A percentile compares a stretch with the other conserved stretches of the same genome.
phyloP scores from a whole-genome alignment of 2,797 vertebrate species.

The Mus spretus region DNA sequence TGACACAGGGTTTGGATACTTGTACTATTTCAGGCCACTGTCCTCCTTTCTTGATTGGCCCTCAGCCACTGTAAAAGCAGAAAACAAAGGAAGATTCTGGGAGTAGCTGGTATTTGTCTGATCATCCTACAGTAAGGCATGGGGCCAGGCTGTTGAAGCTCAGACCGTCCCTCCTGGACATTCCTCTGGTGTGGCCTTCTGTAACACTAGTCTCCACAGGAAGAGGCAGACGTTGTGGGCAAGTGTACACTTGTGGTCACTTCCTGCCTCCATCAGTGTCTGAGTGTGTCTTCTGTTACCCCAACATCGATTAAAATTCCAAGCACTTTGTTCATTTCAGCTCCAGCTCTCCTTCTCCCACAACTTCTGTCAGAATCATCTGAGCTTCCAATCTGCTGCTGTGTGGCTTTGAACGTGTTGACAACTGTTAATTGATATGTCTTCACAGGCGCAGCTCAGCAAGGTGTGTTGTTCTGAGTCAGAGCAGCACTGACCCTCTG shows the following conservation, averaged over 20 bases:
- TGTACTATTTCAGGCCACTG: neutral
- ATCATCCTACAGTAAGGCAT: too few relatives aligned
- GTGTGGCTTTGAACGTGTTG: neutral
- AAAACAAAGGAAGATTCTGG: neutral
- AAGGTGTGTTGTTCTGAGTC: neutral
- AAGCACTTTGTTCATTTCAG: neutral
- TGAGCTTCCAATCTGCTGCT: neutral
- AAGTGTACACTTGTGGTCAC: neutral
- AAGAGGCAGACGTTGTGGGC: neutral
- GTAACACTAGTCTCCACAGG: neutral
- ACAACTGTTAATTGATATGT: too few relatives aligned
- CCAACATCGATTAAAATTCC: neutral
- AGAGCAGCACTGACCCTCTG: too few relatives aligned
- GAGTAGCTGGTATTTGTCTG: neutral
- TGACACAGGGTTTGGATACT: neutral
- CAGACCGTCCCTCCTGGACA: neutral
- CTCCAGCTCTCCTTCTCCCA: neutral
- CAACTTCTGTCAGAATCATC: neutral
- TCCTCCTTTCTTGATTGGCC: neutral
- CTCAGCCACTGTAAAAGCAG: neutral
- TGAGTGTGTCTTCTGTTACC: neutral
- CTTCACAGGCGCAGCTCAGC: neutral
- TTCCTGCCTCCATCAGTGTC: neutral
- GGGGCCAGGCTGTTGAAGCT: too few relatives aligned
- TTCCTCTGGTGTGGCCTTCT: neutral